phyloP scores from a whole-genome alignment of 2,888 invertebrate genomes.

The Beris chalybata region DNA sequence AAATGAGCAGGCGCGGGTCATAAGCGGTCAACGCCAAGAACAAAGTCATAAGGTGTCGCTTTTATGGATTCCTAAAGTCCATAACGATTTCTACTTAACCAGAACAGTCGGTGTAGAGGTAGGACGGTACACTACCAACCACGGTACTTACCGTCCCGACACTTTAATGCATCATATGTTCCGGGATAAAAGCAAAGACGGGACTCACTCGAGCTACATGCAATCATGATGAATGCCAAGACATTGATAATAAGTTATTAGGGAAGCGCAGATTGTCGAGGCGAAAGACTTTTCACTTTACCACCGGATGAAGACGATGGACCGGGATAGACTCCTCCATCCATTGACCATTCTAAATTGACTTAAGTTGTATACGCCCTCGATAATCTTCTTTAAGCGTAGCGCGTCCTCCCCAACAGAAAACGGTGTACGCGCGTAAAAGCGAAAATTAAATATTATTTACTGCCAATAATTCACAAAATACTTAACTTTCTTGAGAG shows the following conservation, averaged over 20 bases:
- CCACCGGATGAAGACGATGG: not conserved
- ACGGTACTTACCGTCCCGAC: not conserved
- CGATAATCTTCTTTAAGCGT: conserved; percentile 5
- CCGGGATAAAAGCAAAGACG: not conserved
- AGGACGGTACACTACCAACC: not conserved
- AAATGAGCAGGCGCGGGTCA: conserved; percentile 33
- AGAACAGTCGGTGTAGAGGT: conserved; percentile 14
- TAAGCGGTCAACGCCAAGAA: conserved; percentile 34
- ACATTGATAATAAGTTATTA: conserved; percentile 38
- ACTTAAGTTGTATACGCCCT: conserved; percentile 16
- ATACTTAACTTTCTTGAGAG: conserved; percentile 18
- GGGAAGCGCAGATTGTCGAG: conserved; percentile 21
- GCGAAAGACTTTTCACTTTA: conserved; percentile 31
- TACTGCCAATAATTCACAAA: conserved; percentile 30
- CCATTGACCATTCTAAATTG: conserved; percentile 23
- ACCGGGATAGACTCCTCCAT: not conserved
- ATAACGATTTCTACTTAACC: conserved; percentile 37
- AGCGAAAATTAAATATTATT: conserved; percentile 31
- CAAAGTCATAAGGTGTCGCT: conserved; percentile 40
- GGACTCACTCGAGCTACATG: not conserved
- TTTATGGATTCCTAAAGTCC: conserved; percentile 39
- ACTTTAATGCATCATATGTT: not conserved
- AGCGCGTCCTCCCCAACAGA: not conserved
- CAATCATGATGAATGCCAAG: conserved; percentile 17
- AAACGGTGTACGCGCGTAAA: conserved; percentile 17